Evolutionary conservation across 2,888 invertebrate genomes (phyloP).

Genomic region (Hanleya hanleyi): DNA sequence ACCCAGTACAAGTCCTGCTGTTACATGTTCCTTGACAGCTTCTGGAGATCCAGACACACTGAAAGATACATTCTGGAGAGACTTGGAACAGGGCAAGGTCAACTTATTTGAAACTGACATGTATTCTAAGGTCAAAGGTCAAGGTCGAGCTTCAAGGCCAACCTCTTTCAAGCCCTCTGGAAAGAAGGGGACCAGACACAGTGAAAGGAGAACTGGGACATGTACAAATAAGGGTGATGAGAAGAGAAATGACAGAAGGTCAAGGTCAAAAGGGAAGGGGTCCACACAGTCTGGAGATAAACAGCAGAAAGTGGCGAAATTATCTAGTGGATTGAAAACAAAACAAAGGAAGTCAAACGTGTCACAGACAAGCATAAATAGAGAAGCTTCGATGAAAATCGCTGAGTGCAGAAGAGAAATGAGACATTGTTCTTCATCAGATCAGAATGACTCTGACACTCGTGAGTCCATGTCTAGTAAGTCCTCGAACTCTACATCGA

Average conservation of each 20-base stretch:
- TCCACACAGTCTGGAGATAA: too few relatives aligned
- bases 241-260: not conserved
- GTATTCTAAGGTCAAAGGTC: slow-evolving; percentile 71
- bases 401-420: too few relatives aligned
- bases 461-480: not conserved
- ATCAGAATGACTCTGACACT: not conserved
- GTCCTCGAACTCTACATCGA: not conserved
- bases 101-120: slow-evolving; percentile 69
- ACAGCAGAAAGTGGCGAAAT: not conserved
- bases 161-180: slow-evolving; percentile 21
- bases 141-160: slow-evolving; percentile 50
- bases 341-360: not conserved
- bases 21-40: not conserved
- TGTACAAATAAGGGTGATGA: not conserved
- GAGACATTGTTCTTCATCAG: too few relatives aligned
- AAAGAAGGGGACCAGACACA: not conserved
- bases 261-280: not conserved
- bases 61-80: slow-evolving; percentile 72
- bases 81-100: slow-evolving; percentile 70
- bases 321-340: not conserved
- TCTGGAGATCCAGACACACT: slow-evolving; percentile 38
- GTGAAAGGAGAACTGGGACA: not conserved
- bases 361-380: not conserved
- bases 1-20: not conserved
- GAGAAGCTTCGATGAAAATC: not conserved